These are phyloP conservation scores for Chloroceryle inda DNA, from an alignment of 2,797 vertebrate genomes.

Conservation along the genomic window DNA sequence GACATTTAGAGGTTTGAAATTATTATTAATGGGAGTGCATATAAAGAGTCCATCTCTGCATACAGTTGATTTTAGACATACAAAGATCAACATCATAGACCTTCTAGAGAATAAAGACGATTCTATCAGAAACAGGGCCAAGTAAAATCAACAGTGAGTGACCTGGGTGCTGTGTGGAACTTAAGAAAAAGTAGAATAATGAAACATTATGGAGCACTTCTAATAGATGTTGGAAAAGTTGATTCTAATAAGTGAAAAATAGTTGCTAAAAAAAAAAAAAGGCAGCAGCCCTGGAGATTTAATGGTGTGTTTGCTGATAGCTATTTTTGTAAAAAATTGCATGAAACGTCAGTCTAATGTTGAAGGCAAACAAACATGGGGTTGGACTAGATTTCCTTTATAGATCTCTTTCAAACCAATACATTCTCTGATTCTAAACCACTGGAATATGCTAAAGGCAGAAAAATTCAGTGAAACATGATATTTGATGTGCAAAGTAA, in stretches of 20 bases:
- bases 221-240: background rate
- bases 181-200: background rate
- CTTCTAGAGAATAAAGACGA: background rate
- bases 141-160: background rate
- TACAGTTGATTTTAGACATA: background rate
- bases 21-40: background rate
- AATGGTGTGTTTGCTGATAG: background rate
- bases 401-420: too few species aligned
- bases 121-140: background rate
- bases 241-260: background rate
- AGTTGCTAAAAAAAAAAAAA: background rate
- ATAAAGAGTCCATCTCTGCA: background rate
- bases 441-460: background rate
- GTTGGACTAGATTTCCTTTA: too few species aligned
- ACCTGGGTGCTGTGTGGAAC: background rate
- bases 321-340: background rate
- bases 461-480: background rate
- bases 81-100: background rate
- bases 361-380: conserved; percentile 18
- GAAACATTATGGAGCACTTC: background rate
- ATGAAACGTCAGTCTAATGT: background rate
- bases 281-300: background rate
- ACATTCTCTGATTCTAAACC: background rate
- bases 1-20: background rate
- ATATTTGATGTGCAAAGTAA: background rate